Evolutionary conservation across 2,113 vertebrate species (phyloP), one percentile per base, ranked within the genome.

Genomic region (Sinosuthora webbiana): DNA sequence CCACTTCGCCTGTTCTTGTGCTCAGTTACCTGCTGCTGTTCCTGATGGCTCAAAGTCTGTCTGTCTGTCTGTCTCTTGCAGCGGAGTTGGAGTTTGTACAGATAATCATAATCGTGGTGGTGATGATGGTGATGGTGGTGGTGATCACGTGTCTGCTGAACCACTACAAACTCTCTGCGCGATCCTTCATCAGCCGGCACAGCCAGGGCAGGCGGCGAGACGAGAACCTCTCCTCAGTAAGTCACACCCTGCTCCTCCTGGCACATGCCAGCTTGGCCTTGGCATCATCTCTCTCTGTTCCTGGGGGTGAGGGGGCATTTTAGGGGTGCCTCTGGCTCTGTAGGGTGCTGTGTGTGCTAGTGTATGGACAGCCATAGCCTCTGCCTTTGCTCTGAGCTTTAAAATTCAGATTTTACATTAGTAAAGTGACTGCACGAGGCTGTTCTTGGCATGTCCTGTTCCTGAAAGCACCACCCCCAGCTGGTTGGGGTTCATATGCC

Each of bases 41-140:
- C n/a, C 22, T 4, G 33, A 9, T 24, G 49, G 70, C 94, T 98
- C 83, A 97, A 31, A 27, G 21, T 42, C 13, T 68, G 35, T 90
- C 13, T 56, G 37, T 90, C 11, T 55, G 37, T 91, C 75, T 89
- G 70, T 97, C 60, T 95, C 78, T 91, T 97, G 86, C 92, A 99
- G 99, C 99, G 97, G 99, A 99, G 97, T 97, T 99, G 98, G 99
- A 99, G 98, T 99, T 99, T 71, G 99, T 99, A 91, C 99, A 99
- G 98, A 99, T 99, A 97, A 97, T 99, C 97, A 98, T 99, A 97
- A 99, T 99, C 79, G 99, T 99, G 93, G 98, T 99, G 98, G 99
- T 99, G 91, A 99, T 99, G 98, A 99, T 99, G 99, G 99, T 99
- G 92, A 99, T 99, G 99, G 99, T 99, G 96, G 98, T 99, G 86